Percentiles rank a stretch among this genome's conserved stretches.
Conservation (phyloP, 1,140 invertebrate genomes). For the Cherax destructor region DNA sequence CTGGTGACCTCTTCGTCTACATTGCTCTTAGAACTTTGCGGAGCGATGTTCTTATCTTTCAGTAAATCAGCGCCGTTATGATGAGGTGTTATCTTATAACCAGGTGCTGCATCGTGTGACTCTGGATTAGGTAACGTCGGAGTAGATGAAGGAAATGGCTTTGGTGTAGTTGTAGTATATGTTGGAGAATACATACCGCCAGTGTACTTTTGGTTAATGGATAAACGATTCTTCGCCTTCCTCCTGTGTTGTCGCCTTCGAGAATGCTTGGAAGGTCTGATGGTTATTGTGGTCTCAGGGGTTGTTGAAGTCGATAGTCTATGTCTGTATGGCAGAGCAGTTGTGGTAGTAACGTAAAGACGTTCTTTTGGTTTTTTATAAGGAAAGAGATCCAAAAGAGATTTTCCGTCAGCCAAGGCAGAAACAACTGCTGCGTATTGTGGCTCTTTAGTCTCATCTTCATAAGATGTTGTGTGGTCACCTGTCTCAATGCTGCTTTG, state of each 20-base stretch:
- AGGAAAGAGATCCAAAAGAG: slow-evolving; percentile 44
- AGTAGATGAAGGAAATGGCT: neutral
- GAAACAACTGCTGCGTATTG: slow-evolving; percentile 13
- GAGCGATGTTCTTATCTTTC: neutral
- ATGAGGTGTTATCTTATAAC: neutral
- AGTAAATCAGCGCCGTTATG: neutral
- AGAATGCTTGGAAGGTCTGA: neutral
- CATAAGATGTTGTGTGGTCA: neutral
- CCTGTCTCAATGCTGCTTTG: neutral
- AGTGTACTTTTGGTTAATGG: neutral
- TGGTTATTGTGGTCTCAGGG: neutral
- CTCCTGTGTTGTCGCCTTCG: neutral
- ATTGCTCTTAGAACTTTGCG: neutral
- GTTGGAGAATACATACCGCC: neutral
- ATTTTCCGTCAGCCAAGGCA: slow-evolving; percentile 27
- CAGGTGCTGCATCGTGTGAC: neutral
- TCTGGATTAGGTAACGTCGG: neutral
- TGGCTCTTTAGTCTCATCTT: neutral
- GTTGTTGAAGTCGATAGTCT: neutral
- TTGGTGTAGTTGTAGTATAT: neutral
- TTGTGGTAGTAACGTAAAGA: neutral
- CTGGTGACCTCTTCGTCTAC: neutral
- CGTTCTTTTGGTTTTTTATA: slow-evolving; percentile 26
- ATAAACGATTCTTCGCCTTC: neutral
- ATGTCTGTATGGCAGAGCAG: neutral